Conservation (phyloP, 2,113 vertebrate genomes). For the Misgurnus mizolepis region DNA sequence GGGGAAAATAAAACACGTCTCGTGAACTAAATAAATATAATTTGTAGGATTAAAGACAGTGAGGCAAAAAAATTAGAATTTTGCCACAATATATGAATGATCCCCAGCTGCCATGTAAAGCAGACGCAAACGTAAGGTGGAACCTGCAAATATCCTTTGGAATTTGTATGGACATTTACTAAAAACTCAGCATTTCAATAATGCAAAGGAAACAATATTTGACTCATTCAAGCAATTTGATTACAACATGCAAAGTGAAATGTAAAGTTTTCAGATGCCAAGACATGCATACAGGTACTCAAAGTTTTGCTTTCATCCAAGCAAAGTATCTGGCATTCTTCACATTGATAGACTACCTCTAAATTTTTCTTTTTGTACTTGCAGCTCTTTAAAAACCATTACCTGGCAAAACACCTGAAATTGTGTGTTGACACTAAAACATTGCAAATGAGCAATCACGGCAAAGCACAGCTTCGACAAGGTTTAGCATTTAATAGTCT, state of each 20-base stretch:
- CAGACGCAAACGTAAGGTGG: conserved; percentile 30
- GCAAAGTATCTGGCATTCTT: neutral
- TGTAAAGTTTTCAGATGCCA: neutral
- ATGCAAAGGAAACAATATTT: neutral
- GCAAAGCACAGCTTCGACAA: neutral
- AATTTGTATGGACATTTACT: conserved; percentile 41
- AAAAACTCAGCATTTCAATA: conserved; percentile 10
- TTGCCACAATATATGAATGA: conserved; percentile 34
- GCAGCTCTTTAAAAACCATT: neutral
- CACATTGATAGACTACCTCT: neutral
- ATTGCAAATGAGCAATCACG: conserved; percentile 28
- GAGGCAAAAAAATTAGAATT: conserved; percentile 43
- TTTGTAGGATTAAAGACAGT: conserved; percentile 34
- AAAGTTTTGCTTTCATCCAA: conserved; percentile 19
- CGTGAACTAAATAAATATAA: conserved; percentile 21
- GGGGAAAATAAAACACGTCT: neutral
- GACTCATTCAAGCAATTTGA: neutral
- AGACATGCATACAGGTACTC: conserved; percentile 3
- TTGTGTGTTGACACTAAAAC: conserved; percentile 24
- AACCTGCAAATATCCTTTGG: conserved; percentile 42
- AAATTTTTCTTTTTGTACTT: neutral
- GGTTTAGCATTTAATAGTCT: conserved; percentile 28
- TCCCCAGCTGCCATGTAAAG: conserved; percentile 6
- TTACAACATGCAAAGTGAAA: conserved; percentile 4
- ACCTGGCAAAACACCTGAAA: neutral